phyloP scores from a whole-genome alignment of 1,140 invertebrate species.

The Linepithema humile region DNA sequence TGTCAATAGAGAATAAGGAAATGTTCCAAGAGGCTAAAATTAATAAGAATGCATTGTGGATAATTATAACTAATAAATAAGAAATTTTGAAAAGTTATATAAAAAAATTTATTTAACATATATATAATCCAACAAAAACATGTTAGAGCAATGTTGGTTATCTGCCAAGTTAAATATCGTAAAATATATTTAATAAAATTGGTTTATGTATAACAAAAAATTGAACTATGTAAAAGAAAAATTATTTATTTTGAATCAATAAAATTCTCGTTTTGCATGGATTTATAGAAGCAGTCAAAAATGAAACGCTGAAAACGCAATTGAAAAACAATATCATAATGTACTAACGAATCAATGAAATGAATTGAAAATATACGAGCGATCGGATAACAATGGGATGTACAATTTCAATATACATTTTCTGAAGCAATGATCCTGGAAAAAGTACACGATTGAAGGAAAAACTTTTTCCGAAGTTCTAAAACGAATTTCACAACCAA shows the following conservation, averaged over 20 bases:
- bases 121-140: too few relatives aligned
- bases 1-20: background rate
- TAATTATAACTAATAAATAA: constrained; percentile 8
- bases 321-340: constrained; percentile 48
- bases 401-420: constrained; percentile 54
- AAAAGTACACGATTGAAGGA: constrained; percentile 34
- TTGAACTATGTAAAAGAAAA: background rate
- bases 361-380: constrained; percentile 36
- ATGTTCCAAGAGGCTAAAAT: background rate
- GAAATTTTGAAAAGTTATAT: too few relatives aligned
- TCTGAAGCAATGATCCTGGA: constrained; percentile 43
- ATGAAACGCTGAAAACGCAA: constrained; percentile 24
- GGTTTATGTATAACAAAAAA: too few relatives aligned
- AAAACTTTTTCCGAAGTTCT: constrained; percentile 49
- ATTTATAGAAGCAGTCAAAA: background rate
- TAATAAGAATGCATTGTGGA: background rate
- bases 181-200: too few relatives aligned
- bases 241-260: background rate
- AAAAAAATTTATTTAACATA: background rate
- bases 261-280: background rate
- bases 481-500: constrained; percentile 56
- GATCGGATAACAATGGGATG: constrained; percentile 27
- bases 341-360: constrained; percentile 10
- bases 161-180: too few relatives aligned
- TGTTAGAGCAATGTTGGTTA: too few relatives aligned